Percentiles rank a stretch among this genome's conserved stretches.
These are phyloP conservation scores for Dryas iulia DNA, from an alignment of 1,140 invertebrate genomes.

Conservation along the genomic window DNA sequence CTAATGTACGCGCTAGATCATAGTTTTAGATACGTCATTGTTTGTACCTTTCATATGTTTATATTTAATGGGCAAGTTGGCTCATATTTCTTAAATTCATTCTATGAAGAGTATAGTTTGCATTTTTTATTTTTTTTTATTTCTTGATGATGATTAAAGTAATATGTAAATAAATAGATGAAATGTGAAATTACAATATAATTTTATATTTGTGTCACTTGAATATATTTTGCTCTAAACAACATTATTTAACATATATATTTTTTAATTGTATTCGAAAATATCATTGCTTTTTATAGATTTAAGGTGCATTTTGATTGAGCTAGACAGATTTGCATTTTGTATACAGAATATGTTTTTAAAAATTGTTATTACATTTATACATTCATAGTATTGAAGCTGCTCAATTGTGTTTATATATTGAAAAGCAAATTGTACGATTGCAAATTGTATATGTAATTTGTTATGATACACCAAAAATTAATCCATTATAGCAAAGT, in stretches of 20 bases:
- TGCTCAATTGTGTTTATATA: background rate
- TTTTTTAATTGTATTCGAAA: background rate
- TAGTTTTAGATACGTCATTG: background rate
- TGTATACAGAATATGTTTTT: background rate
- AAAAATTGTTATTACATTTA: background rate
- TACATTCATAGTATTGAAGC: background rate
- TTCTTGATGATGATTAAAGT: background rate
- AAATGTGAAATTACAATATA: background rate
- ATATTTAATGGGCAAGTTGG: background rate
- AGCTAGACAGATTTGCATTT: background rate
- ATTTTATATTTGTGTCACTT: background rate
- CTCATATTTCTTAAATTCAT: background rate
- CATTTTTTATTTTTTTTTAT: background rate
- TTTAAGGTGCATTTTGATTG: background rate
- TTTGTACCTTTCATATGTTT: background rate
- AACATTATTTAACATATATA: background rate
- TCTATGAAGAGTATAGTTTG: background rate
- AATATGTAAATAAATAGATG: background rate
- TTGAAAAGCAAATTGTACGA: too few relatives aligned
- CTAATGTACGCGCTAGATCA: background rate
- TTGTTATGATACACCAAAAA: background rate
- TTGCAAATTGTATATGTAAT: too few relatives aligned
- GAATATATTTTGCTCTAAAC: background rate
- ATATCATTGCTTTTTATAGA: background rate
- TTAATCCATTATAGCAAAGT: background rate